phyloP scores from a whole-genome alignment of 2,888 invertebrate genomes.

The Entomobrya multifasciata region DNA sequence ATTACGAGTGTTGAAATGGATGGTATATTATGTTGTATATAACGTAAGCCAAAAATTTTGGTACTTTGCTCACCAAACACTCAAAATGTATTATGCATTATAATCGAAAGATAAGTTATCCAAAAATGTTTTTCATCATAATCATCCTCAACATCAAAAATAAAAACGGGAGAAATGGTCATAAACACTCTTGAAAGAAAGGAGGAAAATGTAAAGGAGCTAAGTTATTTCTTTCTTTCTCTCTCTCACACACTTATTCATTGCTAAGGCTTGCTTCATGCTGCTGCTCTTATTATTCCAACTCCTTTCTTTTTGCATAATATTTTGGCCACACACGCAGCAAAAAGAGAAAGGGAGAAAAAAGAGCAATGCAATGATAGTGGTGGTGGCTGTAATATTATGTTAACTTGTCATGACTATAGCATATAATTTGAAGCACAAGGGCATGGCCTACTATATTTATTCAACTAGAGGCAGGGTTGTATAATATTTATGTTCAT shows the following conservation, averaged over 20 bases:
- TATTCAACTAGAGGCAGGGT: background rate
- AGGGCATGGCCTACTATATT: constrained; percentile 49
- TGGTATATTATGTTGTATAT: too few relatives aligned
- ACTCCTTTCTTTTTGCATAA: constrained; percentile 35
- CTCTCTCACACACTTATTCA: too few relatives aligned
- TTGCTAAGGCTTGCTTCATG: too few relatives aligned
- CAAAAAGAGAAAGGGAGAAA: background rate
- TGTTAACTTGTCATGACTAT: constrained; percentile 51
- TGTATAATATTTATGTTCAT: background rate
- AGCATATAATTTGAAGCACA: constrained; percentile 54
- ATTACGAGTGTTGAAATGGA: too few relatives aligned
- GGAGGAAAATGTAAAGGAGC: constrained; percentile 28
- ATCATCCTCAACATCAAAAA: background rate
- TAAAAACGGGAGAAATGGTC: constrained; percentile 2
- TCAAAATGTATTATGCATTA: background rate
- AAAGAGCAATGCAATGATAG: constrained; percentile 3
- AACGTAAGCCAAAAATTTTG: too few relatives aligned
- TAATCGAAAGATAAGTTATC: constrained; percentile 9
- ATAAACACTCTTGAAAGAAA: constrained; percentile 54
- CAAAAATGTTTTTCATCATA: constrained; percentile 19
- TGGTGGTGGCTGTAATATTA: background rate
- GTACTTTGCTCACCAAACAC: background rate
- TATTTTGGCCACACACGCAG: constrained; percentile 39
- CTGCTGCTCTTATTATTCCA: too few relatives aligned
- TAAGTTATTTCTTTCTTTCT: background rate